phyloP scores from a whole-genome alignment of 2,113 vertebrate species.

The Fulmarus glacialis region DNA sequence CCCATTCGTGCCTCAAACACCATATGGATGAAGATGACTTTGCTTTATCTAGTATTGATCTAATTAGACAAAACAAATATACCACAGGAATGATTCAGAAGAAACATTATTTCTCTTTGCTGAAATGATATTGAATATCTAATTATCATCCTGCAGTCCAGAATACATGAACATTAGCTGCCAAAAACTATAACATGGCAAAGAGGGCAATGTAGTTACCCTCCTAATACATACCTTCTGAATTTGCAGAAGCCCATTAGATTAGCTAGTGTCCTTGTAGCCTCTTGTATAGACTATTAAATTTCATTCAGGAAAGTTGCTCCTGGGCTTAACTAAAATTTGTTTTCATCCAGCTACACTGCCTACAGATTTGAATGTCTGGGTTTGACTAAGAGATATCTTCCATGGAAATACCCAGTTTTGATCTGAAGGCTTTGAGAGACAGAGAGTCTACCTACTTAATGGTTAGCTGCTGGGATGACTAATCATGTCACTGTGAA shows the following conservation, averaged over 20 bases:
- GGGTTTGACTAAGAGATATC: not conserved
- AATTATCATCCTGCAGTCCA: not conserved
- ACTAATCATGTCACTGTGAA: not conserved
- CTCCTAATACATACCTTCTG: not conserved
- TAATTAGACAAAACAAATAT: not conserved
- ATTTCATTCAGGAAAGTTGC: not conserved
- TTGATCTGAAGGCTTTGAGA: not conserved
- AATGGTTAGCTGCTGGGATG: not conserved
- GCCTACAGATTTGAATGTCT: not conserved
- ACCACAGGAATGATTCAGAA: not conserved
- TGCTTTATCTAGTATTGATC: not conserved
- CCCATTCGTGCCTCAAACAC: fast-evolving
- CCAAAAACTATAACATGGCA: not conserved
- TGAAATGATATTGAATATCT: not conserved
- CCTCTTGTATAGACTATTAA: not conserved
- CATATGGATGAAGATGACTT: not conserved
- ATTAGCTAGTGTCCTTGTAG: not conserved
- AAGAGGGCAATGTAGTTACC: not conserved
- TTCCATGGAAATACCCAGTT: not conserved
- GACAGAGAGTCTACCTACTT: not conserved
- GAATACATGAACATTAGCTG: not conserved
- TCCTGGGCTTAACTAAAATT: not conserved
- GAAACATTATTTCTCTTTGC: not conserved
- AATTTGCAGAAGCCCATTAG: not conserved
- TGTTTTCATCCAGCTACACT: not conserved